Conservation (phyloP, 2,797 vertebrate genomes). For the Glyptemys insculpta region DNA sequence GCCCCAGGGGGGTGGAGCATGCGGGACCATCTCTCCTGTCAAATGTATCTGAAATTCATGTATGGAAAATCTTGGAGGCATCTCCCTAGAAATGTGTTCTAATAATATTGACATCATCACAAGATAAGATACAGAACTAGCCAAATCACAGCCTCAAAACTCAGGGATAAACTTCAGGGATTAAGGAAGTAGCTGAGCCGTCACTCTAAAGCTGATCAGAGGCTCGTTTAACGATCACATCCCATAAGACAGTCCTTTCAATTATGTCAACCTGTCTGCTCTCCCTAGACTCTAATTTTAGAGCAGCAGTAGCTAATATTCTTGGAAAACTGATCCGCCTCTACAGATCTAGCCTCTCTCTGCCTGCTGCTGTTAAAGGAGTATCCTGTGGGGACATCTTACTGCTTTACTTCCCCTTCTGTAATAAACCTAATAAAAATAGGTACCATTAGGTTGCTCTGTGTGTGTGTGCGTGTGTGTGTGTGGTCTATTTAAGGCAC, state of each 20-base stretch:
- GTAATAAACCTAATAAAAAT: constrained; percentile 78
- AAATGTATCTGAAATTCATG: not conserved
- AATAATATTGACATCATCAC: constrained; percentile 67
- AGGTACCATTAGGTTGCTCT: constrained; percentile 71
- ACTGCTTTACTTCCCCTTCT: constrained; percentile 68
- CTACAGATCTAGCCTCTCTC: constrained; percentile 68
- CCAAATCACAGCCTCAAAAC: constrained; percentile 64
- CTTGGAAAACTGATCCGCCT: constrained; percentile 74
- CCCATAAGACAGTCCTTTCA: constrained; percentile 77
- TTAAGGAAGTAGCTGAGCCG: constrained; percentile 70
- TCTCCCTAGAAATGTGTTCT: constrained; percentile 56
- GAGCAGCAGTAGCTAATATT: constrained; percentile 78
- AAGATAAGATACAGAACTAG: constrained; percentile 72
- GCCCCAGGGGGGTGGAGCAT: constrained; percentile 1
- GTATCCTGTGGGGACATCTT: constrained; percentile 71
- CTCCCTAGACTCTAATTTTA: constrained; percentile 79
- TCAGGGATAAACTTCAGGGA: constrained; percentile 56
- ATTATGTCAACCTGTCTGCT: constrained; percentile 78
- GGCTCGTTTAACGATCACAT: constrained; percentile 77
- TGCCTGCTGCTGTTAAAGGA: constrained; percentile 66
- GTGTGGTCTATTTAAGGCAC: constrained; percentile 70
- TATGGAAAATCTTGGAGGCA: constrained; percentile 48
- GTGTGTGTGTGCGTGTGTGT: constrained; percentile 28
- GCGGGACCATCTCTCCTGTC: constrained; percentile 1
- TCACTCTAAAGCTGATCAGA: constrained; percentile 76